These are phyloP conservation scores for Mycalesis mineus DNA, from an alignment of 2,888 invertebrate species.

Conservation along the genomic window DNA sequence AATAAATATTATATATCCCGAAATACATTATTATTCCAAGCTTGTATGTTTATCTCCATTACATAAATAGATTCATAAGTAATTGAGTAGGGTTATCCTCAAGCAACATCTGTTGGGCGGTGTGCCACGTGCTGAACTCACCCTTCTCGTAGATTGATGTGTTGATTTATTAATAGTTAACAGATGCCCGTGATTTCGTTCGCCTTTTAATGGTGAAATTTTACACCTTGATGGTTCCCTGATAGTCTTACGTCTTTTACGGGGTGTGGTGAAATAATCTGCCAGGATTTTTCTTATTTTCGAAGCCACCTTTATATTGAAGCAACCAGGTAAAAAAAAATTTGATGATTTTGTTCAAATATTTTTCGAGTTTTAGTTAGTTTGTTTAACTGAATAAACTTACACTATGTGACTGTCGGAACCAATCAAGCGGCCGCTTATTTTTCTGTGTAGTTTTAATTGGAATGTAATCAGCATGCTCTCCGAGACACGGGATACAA, in stretches of 20 bases:
- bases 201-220: background rate
- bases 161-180: constrained; percentile 2
- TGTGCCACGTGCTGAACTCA: background rate
- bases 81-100: background rate
- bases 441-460: no score
- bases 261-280: no score
- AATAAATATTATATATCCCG: background rate
- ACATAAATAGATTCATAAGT: background rate
- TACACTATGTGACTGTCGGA: no score
- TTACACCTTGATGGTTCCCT: background rate
- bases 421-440: no score
- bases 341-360: no score
- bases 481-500: no score
- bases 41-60: background rate
- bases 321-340: no score
- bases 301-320: no score
- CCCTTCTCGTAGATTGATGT: background rate
- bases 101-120: background rate
- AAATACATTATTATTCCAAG: background rate
- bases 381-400: no score
- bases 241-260: background rate
- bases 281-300: no score
- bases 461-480: no score
- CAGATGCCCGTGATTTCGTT: background rate
- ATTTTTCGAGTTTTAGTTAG: no score